Base-by-base conservation (phyloP, 1,140 invertebrate genomes). In the Apolygus lucorum region DNA sequence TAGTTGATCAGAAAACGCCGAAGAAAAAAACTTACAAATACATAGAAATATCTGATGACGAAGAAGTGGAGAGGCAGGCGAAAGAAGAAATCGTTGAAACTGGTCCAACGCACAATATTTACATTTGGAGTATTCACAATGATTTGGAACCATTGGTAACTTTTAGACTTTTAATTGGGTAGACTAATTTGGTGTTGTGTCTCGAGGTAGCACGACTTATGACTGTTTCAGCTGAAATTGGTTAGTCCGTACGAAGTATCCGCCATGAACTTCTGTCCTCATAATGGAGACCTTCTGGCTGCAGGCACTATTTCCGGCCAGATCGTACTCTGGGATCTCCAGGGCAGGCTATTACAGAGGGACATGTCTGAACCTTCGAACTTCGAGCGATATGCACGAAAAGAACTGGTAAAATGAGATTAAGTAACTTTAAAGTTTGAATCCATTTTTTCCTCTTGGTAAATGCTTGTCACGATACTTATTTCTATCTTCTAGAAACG, bases 61-160 rank as follows among this genome's bases (percentile, higher is more conserved):
- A 68, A 67, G 69, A 68, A 2, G 67, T 68, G 21, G 52, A 67
- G 21, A 62, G 26, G 42, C 42, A 49, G 8, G 34, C 8, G 17
- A 49, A 17, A 49, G 29, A 17, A 13, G 27, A 26, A 26, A 68
- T 24, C 52, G 67, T 1, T 22, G 54, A 29, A 70, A 70, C 24
- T 17, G 21, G 2, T 27, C 29, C 2, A 49, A 72, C 34, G 4
- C 63, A 88, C 78, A 81, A 83, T 11, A 85, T 89, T 8, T 78
- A 90, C 54, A 81, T 90, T 62, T 91, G 89, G 89, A 88, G 86
- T 70, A 86, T 89, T 74, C 80, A 82, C 8, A 87, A 91, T 72
- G 84, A 82, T 73, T 77, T 91, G 1, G 78, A 82, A 68, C 88
- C 87, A 52, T 89, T 88, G 70, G 74, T 75, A 68, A 63, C 26